A percentile compares a stretch with the other conserved stretches of the same genome.
Conservation (phyloP, 2,797 vertebrate genomes). For the Manis javanica region DNA sequence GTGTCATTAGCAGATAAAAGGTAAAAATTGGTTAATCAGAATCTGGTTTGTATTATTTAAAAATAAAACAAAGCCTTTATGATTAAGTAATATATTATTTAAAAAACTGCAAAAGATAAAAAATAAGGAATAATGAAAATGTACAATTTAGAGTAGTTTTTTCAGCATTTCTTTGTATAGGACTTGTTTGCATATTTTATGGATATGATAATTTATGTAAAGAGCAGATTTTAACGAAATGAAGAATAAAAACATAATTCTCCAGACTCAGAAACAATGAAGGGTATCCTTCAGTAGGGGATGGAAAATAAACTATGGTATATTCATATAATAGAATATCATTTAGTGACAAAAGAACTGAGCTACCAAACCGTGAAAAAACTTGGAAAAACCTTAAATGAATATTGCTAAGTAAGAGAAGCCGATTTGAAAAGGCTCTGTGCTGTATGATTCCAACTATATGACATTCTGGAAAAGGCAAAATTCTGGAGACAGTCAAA, state of each 20-base stretch:
- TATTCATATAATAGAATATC: neutral
- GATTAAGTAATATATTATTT: neutral
- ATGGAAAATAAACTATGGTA: neutral
- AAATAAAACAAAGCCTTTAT: neutral
- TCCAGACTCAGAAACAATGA: neutral
- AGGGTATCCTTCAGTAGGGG: neutral
- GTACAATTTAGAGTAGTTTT: neutral
- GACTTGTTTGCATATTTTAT: neutral
- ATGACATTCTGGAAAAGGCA: neutral
- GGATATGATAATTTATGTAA: neutral
- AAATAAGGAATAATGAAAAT: neutral
- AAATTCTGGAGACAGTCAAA: neutral
- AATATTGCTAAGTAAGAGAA: neutral
- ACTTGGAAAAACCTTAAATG: neutral
- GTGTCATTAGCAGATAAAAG: neutral
- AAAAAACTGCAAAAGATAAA: neutral
- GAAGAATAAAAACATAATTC: neutral
- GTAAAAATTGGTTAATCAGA: neutral
- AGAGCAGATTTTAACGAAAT: neutral
- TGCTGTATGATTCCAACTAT: neutral
- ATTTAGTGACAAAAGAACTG: neutral
- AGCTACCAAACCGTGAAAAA: neutral
- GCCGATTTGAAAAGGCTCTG: neutral
- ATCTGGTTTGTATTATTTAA: constrained; percentile 28
- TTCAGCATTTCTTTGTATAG: neutral